phyloP scores from a whole-genome alignment of 2,113 vertebrate genomes.

The Hydrolagus affinis region DNA sequence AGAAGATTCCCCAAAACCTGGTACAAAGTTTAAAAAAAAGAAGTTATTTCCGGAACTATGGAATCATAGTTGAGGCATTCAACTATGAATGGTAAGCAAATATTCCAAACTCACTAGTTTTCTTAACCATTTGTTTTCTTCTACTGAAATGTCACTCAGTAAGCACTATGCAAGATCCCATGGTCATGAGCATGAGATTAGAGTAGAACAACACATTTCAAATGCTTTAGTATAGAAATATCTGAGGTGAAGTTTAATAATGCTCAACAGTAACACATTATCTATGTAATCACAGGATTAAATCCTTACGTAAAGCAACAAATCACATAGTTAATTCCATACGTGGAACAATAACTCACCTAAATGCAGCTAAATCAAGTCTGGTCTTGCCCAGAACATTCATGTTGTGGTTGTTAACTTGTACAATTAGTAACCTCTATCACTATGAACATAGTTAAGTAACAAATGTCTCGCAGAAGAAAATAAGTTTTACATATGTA shows the following conservation, averaged over 20 bases:
- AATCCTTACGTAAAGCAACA: too few relatives aligned
- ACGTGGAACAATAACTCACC: background rate
- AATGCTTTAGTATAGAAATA: background rate
- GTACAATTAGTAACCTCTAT: background rate
- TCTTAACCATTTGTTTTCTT: too few relatives aligned
- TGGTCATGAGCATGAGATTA: background rate
- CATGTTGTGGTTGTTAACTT: background rate
- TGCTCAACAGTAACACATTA: background rate
- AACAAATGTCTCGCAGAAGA: background rate
- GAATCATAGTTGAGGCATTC: background rate
- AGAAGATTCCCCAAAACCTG: slow-evolving; percentile 49
- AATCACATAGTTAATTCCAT: background rate
- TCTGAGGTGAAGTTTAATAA: background rate
- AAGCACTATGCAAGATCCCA: background rate
- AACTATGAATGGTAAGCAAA: background rate
- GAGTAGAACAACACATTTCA: background rate
- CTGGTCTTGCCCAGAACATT: slow-evolving; percentile 36
- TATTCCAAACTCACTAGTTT: background rate
- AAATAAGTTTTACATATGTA: background rate
- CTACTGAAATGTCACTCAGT: background rate
- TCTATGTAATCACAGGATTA: slow-evolving; percentile 1
- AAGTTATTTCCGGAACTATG: background rate
- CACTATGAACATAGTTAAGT: background rate
- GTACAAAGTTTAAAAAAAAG: background rate
- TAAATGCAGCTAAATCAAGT: slow-evolving; percentile 27